Percentiles rank a stretch among this genome's conserved stretches.
phyloP scores from a whole-genome alignment of 2,888 invertebrate species.

The Diloba caeruleocephala region DNA sequence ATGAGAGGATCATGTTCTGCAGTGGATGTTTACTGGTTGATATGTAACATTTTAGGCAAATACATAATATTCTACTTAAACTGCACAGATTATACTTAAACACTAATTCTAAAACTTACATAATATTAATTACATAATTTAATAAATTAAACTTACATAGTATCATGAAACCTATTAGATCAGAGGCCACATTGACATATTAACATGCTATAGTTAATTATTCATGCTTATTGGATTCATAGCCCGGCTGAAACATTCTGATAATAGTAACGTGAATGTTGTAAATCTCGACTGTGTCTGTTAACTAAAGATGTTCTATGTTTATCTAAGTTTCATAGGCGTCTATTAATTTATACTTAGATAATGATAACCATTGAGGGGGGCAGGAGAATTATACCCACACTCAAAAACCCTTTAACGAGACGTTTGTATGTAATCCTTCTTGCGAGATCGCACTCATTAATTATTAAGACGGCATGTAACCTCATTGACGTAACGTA shows the following conservation, averaged over 20 bases:
- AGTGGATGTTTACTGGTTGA: too few relatives aligned
- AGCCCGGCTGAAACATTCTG: conserved; percentile 59
- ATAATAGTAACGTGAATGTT: conserved; percentile 61
- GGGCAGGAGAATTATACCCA: conserved; percentile 26
- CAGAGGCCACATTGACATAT: conserved; percentile 55
- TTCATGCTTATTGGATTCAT: conserved; percentile 64
- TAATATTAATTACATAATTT: too few relatives aligned
- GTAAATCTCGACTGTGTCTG: conserved; percentile 55
- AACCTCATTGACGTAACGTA: conserved; percentile 41
- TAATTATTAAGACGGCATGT: conserved; percentile 49
- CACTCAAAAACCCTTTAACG: conserved; percentile 38
- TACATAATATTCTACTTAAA: too few relatives aligned
- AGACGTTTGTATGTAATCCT: conserved; percentile 55
- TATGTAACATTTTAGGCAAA: too few relatives aligned
- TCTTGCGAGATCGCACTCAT: conserved; percentile 49
- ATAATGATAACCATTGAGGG: conserved; percentile 51
- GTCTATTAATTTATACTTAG: conserved; percentile 53
- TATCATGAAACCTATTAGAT: conserved; percentile 47
- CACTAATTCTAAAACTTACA: conserved; percentile 14
- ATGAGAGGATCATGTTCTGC: too few relatives aligned
- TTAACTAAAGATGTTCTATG: conserved; percentile 59
- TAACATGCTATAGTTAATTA: conserved; percentile 67
- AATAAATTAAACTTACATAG: conserved; percentile 31
- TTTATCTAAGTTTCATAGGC: conserved; percentile 33
- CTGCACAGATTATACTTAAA: conserved; percentile 6